Evolutionary conservation across 1,140 invertebrate species (phyloP).

Genomic region (Aphelenchoides fujianensis): DNA sequence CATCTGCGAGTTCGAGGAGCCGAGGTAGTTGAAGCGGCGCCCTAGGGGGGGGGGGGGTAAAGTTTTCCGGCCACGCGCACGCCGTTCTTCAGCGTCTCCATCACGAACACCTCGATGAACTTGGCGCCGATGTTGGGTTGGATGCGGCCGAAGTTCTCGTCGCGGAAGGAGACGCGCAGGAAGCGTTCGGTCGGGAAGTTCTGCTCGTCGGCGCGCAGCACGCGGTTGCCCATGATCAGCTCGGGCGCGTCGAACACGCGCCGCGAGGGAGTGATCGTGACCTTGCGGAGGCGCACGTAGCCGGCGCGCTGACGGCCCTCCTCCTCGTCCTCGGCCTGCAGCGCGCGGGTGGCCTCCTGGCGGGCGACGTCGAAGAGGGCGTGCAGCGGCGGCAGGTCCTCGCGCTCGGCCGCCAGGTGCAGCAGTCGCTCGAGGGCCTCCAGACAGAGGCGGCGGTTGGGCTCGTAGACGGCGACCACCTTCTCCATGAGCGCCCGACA

Average conservation of each 20-base stretch:
- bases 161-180: constrained; percentile 40
- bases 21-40: constrained; percentile 45
- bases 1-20: constrained; percentile 51
- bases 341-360: constrained; percentile 13
- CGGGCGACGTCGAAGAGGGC: constrained; percentile 33
- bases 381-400: constrained; percentile 23
- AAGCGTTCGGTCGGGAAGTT: constrained; percentile 36
- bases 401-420: constrained; percentile 26
- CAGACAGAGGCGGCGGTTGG: constrained; percentile 8
- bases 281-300: constrained; percentile 44
- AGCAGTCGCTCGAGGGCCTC: constrained; percentile 36
- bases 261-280: constrained; percentile 48
- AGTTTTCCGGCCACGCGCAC: constrained; percentile 28
- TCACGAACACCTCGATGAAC: constrained; percentile 36
- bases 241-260: constrained; percentile 41
- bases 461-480: neutral
- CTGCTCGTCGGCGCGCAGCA: constrained; percentile 28
- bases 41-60: no score
- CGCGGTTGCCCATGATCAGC: constrained; percentile 46
- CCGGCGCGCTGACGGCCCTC: constrained; percentile 31
- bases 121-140: constrained; percentile 12
- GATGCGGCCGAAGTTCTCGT: constrained; percentile 32
- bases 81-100: constrained; percentile 26
- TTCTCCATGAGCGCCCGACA: neutral
- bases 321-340: constrained; percentile 27